Base-by-base conservation (phyloP, 2,888 invertebrate species). In the Beris morrisii region DNA sequence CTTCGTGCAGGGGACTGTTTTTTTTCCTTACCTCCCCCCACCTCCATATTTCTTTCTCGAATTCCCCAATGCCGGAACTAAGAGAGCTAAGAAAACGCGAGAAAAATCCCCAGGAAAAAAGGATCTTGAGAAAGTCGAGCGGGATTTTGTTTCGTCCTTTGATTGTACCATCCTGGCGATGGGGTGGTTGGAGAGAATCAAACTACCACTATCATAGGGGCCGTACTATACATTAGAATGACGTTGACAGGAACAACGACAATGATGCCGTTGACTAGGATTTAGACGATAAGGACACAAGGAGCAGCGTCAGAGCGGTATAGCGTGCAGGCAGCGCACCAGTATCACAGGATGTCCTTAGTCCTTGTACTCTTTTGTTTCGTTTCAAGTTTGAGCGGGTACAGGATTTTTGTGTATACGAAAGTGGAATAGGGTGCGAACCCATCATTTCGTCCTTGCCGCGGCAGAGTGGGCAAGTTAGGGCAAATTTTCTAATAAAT, bases 351-450 rank as follows among this genome's bases (percentile, higher is more conserved):
- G 50, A 38, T 61, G 61, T 61, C 61, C 61, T 61, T 61, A 61
- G 50, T 50, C 61, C 50, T 61, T 61, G 61, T 61, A 61, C 61
- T 61, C 61, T 61, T 61, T 61, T 61, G 61, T 61, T 52, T 61
- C 61, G 61, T 50, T 38, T 52, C 38, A 38, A 61, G 61, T 61
- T 61, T 38, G 38, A 50, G 52, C 28, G 38, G 38, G 38, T 38
- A 38, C 61, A 15, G 59, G 31, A 59, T 48, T 32, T 50, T 30
- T 52, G 52, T 52, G 52, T 52, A 11, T 32, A 50, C 59, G 52
- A 52, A 22, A 69, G 69, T 70, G 70, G 68, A 72, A 67, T 69
- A 69, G 68, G 69, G 71, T 71, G 69, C 69, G 70, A 71, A 69
- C 69, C 69, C 67, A 71, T 71, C 68, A 66, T 69, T 53, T 46